These are phyloP conservation scores for Drosophila suboccidentalis DNA, from an alignment of 2,888 invertebrate genomes.

Conservation along the genomic window DNA sequence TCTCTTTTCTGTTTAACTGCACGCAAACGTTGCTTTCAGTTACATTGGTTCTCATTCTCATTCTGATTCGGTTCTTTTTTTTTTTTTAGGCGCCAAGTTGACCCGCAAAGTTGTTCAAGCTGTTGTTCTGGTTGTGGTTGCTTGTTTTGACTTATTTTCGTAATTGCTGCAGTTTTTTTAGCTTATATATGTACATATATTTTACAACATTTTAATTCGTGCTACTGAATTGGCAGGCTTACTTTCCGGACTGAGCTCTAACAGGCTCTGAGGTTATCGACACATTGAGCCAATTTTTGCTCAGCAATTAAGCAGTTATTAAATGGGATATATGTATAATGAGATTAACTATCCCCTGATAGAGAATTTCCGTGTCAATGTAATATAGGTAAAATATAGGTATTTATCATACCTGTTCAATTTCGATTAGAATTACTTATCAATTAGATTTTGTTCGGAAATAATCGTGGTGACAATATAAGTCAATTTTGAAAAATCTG, in stretches of 20 bases:
- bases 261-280: background rate
- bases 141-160: conserved; percentile 22
- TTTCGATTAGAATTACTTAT: too few relatives aligned
- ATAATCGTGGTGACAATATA: too few relatives aligned
- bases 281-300: background rate
- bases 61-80: background rate
- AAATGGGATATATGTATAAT: background rate
- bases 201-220: conserved; percentile 35
- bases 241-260: too few relatives aligned
- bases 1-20: conserved; percentile 26
- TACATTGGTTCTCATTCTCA: background rate
- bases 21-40: conserved; percentile 55
- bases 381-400: too few relatives aligned
- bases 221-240: background rate
- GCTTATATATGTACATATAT: background rate
- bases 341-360: too few relatives aligned
- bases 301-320: background rate
- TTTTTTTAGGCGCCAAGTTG: conserved; percentile 48
- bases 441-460: too few relatives aligned
- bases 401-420: too few relatives aligned
- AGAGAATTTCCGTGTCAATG: too few relatives aligned
- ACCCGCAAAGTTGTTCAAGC: conserved; percentile 32
- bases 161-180: conserved; percentile 52
- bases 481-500: too few relatives aligned
- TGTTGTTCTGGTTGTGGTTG: conserved; percentile 43